phyloP scores from a whole-genome alignment of 2,113 vertebrate species.

The Leptosomus discolor region DNA sequence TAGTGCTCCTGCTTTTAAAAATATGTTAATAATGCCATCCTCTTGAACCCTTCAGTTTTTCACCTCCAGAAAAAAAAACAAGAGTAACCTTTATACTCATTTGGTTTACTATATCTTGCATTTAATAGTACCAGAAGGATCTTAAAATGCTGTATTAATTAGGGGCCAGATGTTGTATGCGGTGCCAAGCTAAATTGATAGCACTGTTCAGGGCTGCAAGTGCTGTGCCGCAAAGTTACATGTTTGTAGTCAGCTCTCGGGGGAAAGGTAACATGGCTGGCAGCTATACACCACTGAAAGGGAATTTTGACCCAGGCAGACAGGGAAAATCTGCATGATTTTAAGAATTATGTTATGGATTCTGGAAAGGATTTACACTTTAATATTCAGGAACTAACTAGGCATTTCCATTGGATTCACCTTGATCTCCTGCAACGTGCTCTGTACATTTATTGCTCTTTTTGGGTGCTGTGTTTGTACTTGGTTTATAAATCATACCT shows the following conservation, averaged over 20 bases:
- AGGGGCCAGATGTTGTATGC: slow-evolving; percentile 10
- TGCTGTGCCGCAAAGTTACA: neutral
- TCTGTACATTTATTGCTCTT: neutral
- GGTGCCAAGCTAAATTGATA: neutral
- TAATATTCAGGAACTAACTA: neutral
- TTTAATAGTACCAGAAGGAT: slow-evolving; percentile 22
- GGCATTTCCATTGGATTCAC: neutral
- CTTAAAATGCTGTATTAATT: slow-evolving; percentile 41
- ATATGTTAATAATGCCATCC: neutral
- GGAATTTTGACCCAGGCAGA: neutral
- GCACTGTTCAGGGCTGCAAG: neutral
- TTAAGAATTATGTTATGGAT: neutral
- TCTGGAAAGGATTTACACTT: neutral
- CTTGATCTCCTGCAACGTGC: neutral
- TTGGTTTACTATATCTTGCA: neutral
- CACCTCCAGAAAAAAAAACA: neutral
- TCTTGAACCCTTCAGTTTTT: neutral
- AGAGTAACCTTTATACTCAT: neutral
- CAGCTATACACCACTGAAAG: neutral
- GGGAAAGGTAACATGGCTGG: neutral
- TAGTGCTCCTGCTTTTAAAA: neutral
- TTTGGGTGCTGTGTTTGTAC: neutral
- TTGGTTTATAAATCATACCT: neutral
- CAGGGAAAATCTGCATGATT: neutral
- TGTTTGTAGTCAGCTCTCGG: neutral